Evolutionary conservation across 2,113 vertebrate species (phyloP).

Genomic region (Dipodomys stephensi): DNA sequence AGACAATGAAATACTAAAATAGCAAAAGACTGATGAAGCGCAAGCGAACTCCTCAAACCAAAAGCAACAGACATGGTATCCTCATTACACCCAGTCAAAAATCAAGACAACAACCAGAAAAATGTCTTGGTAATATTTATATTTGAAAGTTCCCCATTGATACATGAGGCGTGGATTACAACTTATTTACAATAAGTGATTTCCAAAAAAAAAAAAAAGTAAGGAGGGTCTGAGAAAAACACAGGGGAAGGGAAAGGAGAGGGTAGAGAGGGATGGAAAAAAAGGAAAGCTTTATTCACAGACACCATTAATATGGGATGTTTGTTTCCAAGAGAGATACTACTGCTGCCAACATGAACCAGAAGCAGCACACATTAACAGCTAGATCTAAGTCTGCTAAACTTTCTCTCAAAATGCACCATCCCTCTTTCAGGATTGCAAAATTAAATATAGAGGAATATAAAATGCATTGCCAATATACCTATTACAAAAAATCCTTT

Average conservation of each 20-base stretch:
- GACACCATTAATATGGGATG: constrained; percentile 70
- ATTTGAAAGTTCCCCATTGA: constrained; percentile 86
- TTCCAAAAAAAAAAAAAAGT: constrained; percentile 51
- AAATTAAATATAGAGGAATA: constrained; percentile 80
- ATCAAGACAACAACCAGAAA: constrained; percentile 85
- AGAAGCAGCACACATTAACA: constrained; percentile 78
- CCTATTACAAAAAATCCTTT: constrained; percentile 75
- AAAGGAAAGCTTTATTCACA: constrained; percentile 78
- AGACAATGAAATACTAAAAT: constrained; percentile 87
- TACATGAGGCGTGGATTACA: constrained; percentile 87
- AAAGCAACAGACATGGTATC: constrained; percentile 84
- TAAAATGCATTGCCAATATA: constrained; percentile 76
- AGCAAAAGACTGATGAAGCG: constrained; percentile 80
- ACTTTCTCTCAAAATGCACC: constrained; percentile 75
- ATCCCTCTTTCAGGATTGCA: constrained; percentile 61
- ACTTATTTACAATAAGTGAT: constrained; percentile 87
- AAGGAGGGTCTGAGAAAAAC: background rate
- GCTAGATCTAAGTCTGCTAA: constrained; percentile 59
- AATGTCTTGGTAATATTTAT: constrained; percentile 87
- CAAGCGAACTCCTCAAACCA: constrained; percentile 81
- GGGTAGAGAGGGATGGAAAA: background rate
- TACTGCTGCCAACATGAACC: constrained; percentile 64
- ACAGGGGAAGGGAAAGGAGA: too few species aligned
- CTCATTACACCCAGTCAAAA: constrained; percentile 84
- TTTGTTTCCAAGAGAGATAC: constrained; percentile 65